Evolutionary conservation across 2,113 vertebrate genomes (phyloP).

Genomic region (Dasyornis broadbenti): DNA sequence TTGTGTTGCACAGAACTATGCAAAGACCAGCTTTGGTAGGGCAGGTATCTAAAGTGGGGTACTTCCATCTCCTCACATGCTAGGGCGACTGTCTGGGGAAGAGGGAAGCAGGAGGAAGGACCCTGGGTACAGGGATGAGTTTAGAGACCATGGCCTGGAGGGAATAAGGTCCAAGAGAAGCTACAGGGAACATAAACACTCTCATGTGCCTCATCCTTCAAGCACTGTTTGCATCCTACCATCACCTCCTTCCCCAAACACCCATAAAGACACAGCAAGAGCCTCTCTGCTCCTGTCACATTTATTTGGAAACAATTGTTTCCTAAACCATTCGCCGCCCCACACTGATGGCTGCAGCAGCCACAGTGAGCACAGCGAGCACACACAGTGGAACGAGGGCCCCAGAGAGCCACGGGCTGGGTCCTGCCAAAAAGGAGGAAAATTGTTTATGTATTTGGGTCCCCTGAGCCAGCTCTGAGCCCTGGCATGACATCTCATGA

Average conservation of each 20-base stretch:
- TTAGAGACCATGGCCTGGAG: accelerated
- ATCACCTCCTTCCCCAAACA: background rate
- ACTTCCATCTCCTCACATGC: accelerated
- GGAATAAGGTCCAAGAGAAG: background rate
- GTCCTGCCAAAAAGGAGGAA: background rate
- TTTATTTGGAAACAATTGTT: slow-evolving; percentile 9
- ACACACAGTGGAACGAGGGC: background rate
- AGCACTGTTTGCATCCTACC: background rate
- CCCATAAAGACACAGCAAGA: background rate
- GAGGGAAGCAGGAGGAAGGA: background rate
- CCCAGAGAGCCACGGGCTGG: background rate
- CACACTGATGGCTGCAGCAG: background rate
- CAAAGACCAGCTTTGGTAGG: background rate
- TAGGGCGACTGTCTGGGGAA: background rate
- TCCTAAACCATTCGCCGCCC: background rate
- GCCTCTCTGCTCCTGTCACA: background rate
- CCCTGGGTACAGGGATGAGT: too few species aligned
- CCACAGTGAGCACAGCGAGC: background rate
- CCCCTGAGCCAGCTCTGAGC: background rate
- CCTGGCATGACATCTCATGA: background rate
- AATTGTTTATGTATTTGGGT: background rate
- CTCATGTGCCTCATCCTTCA: background rate
- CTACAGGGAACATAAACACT: background rate
- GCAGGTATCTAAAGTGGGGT: background rate
- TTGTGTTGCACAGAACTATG: background rate